These are phyloP conservation scores for Branchipolynoe longqiensis DNA, from an alignment of 2,888 invertebrate genomes.

Conservation along the genomic window DNA sequence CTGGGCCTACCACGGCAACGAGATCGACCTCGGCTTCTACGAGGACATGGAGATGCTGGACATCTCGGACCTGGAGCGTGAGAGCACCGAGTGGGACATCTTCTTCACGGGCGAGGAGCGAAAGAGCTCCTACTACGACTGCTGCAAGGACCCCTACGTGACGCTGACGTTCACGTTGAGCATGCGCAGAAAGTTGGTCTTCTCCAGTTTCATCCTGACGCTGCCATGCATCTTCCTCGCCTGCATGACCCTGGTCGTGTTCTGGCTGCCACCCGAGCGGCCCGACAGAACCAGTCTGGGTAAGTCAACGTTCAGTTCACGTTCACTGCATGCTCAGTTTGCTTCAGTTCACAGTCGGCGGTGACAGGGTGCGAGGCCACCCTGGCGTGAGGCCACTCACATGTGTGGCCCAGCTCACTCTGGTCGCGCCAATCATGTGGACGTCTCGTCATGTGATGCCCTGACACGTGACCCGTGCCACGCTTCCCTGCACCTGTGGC, in stretches of 20 bases:
- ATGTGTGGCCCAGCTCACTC: too few species aligned
- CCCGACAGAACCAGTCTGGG: constrained; percentile 62
- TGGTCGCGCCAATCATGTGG: too few species aligned
- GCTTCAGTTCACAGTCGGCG: too few species aligned
- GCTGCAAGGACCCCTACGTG: constrained; percentile 64
- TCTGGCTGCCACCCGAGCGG: constrained; percentile 64
- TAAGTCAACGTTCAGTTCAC: too few species aligned
- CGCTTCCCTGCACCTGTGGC: too few species aligned
- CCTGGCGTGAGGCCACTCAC: too few species aligned
- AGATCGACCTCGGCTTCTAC: constrained; percentile 63
- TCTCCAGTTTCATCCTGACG: constrained; percentile 63
- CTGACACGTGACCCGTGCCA: too few species aligned
- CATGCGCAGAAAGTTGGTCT: constrained; percentile 61
- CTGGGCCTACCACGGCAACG: constrained; percentile 66
- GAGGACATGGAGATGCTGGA: constrained; percentile 64
- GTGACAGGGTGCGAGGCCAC: too few species aligned
- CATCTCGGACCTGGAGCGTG: constrained; percentile 62
- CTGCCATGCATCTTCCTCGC: constrained; percentile 63
- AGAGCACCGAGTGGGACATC: constrained; percentile 65
- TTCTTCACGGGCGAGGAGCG: constrained; percentile 59
- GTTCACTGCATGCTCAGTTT: too few species aligned
- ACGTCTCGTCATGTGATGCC: too few species aligned
- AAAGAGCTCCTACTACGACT: constrained; percentile 60
- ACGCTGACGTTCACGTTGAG: constrained; percentile 60
- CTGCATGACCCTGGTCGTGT: constrained; percentile 63